Evolutionary conservation across 2,888 invertebrate genomes (phyloP).

Genomic region (Drosophila formosana): DNA sequence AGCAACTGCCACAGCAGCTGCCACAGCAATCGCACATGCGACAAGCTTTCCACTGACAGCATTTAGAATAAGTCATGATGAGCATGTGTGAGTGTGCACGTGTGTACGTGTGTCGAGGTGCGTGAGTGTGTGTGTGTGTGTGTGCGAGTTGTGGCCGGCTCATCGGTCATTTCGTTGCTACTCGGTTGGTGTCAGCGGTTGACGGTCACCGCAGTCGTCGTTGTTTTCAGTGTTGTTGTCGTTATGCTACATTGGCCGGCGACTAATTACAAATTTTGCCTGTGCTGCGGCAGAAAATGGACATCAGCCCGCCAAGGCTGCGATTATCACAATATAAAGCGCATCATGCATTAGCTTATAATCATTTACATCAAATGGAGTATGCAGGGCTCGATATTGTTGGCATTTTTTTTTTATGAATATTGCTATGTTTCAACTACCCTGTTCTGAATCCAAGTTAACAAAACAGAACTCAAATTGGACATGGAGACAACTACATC

Average conservation of each 20-base stretch:
- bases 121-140: conserved; percentile 15
- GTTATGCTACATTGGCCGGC: conserved; percentile 39
- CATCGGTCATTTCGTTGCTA: conserved; percentile 76
- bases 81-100: background rate
- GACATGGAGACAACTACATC: too few species aligned
- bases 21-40: conserved; percentile 26
- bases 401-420: background rate
- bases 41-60: conserved; percentile 60
- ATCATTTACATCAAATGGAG: background rate
- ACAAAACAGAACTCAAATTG: background rate
- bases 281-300: conserved; percentile 36
- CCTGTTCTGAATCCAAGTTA: background rate
- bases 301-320: conserved; percentile 31
- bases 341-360: background rate
- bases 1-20: conserved; percentile 23
- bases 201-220: conserved; percentile 34
- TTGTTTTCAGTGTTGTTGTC: conserved; percentile 22
- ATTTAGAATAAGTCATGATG: conserved; percentile 45
- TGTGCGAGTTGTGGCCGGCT: conserved; percentile 64
- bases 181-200: conserved; percentile 72
- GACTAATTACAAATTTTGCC: conserved; percentile 74
- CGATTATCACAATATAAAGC: conserved; percentile 6
- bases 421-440: background rate
- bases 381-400: background rate
- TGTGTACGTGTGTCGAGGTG: background rate